Evolutionary conservation across 2,888 invertebrate genomes (phyloP), one percentile per base, ranked within the genome.

Genomic region (Pachliopta kotzebuea): DNA sequence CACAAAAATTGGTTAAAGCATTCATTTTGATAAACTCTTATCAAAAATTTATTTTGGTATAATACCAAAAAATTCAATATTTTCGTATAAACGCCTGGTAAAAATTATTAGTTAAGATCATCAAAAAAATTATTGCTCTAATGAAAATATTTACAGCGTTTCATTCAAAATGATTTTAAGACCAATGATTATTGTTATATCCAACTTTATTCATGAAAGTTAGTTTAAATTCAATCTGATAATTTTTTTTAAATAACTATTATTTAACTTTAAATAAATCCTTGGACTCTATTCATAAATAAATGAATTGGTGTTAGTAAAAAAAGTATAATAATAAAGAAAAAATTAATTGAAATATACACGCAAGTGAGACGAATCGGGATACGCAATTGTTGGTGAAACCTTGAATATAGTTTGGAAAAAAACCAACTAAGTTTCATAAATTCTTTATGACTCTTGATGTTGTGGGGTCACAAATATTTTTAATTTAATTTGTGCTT

Each of bases 371-470:
- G 65, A 70, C 70, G 64, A 71, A 70, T 75, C 72, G 68, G 56
- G 70, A 67, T 66, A 70, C 70, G 68, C 68, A 71, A 70, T 63
- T 56, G n/a, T n/a, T n/a, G n/a, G n/a, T n/a, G 57, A 14, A 58
- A 66, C 75, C 76, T 75, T 75, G 76, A 67, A 69, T 70, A 52
- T 63, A 66, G 65, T 49, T 49, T 56, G 60, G 72, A 68, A 71
- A 71, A 70, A 70, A 63, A 60, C n/a, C n/a, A 62, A 64, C 49
- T 29, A 63, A 65, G 56, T 69, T 68, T 62, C 66, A 62, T 61
- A 64, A 67, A 68, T 21, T 61, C 17, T 67, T 67, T 45, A 45
- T 62, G 49, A 64, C 56, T 60, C 56, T 68, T 64, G 45, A 49
- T 61, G 45, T 59, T 11, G 49, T 45, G 23, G 56, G 50, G 55